Evolutionary conservation across 2,113 vertebrate genomes (phyloP), one percentile per base, ranked within the genome.

Genomic region (Hemibagrus wyckioides): DNA sequence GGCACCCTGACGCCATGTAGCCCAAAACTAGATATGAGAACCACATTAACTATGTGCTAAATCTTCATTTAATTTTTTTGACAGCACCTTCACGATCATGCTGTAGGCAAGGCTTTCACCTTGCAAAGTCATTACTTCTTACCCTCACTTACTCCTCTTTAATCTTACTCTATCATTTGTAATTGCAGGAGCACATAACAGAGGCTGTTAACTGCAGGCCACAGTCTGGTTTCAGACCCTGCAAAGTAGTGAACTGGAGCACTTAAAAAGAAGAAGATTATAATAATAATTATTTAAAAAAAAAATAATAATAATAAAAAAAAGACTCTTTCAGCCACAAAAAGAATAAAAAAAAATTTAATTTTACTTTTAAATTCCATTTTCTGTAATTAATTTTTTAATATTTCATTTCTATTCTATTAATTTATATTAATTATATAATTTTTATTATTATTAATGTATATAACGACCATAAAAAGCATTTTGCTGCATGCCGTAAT

Each of bases 61-160:
- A 33, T 30, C 33, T 39, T 86, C 59, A 86, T 63, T 80, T 41
- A 41, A 28, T 14, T 59, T 39, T 39, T 81, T 81, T 59, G 56
- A 52, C 30, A 52, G 61, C 85, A 86, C 21, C 28, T 80, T 79
- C 33, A 30, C 25, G 33, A 79, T 48, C 44, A 56, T 39, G 57
- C 75, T 65, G 75, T 52, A 11, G 48, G 59, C 57, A 33, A 80
- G 41, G 59, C 65, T 56, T 41, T 71, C 33, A 80, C 76, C 59
- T 80, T 48, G 11, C 44, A 69, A 86, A 65, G 41, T 79, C 75
- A 79, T 86, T 86, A 80, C 57, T 80, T 80, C 61, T 41, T 52
- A 21, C 17, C 61, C 59, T 65, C 33, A n/a, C 33, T n/a, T 33
- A 80, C 30, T 39, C 52, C 33, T 57, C n/a, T 80, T 80, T 80